Evolutionary conservation across 2,797 vertebrate genomes (phyloP).

Genomic region (Pteronotus mesoamericanus): DNA sequence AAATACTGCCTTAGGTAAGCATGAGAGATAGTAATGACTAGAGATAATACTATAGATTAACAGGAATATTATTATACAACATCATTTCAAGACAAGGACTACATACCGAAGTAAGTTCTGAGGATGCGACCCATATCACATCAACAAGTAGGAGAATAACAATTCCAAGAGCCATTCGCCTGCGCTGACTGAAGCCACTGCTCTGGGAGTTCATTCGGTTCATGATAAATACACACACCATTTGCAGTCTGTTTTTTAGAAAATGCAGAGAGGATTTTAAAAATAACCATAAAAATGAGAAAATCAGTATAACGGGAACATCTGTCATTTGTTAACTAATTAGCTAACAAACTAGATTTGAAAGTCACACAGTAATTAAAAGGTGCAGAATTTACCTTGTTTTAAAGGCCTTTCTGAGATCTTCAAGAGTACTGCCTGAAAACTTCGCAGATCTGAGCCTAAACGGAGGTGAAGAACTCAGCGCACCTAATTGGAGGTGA

Average conservation of each 20-base stretch:
- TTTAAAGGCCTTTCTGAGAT: slow-evolving; percentile 55
- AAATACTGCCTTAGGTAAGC: neutral
- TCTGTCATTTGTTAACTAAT: neutral
- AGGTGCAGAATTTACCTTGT: neutral
- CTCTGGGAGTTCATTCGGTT: slow-evolving; percentile 92
- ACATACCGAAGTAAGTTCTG: slow-evolving; percentile 95
- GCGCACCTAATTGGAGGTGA: slow-evolving; percentile 50
- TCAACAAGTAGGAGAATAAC: slow-evolving; percentile 95
- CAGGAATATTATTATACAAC: neutral
- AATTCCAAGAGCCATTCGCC: slow-evolving; percentile 92
- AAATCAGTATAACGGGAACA: neutral
- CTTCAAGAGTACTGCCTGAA: neutral
- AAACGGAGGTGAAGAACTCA: slow-evolving; percentile 50
- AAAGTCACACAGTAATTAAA: neutral
- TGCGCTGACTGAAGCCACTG: slow-evolving; percentile 88
- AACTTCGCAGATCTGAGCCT: slow-evolving; percentile 20
- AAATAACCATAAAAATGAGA: neutral
- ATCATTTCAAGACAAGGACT: neutral
- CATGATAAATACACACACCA: slow-evolving; percentile 95
- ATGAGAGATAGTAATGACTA: neutral
- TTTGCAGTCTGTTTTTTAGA: slow-evolving; percentile 80
- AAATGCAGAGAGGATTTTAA: slow-evolving; percentile 32
- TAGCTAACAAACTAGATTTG: neutral
- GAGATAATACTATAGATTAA: neutral
- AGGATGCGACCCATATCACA: slow-evolving; percentile 97